A percentile compares a stretch with the other conserved stretches of the same genome.
These are phyloP conservation scores for Zapus hudsonius DNA, from an alignment of 2,113 vertebrate genomes.

Conservation along the genomic window DNA sequence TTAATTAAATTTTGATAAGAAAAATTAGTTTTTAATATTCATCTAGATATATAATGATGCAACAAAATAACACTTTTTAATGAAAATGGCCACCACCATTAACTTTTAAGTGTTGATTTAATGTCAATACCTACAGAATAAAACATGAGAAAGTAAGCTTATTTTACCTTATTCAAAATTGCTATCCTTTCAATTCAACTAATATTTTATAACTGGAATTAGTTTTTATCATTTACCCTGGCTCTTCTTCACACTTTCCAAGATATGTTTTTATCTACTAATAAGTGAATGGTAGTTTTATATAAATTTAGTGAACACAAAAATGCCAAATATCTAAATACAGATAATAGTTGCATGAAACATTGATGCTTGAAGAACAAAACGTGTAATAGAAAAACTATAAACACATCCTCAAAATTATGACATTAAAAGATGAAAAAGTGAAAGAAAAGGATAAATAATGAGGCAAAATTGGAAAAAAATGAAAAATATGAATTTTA, in stretches of 20 bases:
- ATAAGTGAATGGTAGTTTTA: background rate
- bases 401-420: too few species aligned
- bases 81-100: conserved; percentile 30
- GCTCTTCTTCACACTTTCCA: background rate
- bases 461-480: background rate
- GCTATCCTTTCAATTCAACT: background rate
- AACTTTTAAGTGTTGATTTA: conserved; percentile 44
- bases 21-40: conserved; percentile 51
- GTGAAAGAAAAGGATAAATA: background rate
- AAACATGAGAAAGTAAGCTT: background rate
- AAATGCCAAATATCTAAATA: background rate
- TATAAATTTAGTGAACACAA: background rate
- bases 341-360: background rate
- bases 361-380: background rate
- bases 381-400: too few species aligned
- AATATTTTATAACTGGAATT: background rate
- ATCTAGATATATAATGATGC: conserved; percentile 42
- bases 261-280: background rate
- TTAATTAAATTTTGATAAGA: conserved; percentile 67
- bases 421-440: background rate
- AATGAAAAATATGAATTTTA: too few species aligned
- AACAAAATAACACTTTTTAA: conserved; percentile 43
- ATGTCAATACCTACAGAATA: background rate
- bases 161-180: conserved; percentile 25
- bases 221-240: background rate